Evolutionary conservation across 2,797 vertebrate species (phyloP).

Genomic region (Tauraco hartlaubi): DNA sequence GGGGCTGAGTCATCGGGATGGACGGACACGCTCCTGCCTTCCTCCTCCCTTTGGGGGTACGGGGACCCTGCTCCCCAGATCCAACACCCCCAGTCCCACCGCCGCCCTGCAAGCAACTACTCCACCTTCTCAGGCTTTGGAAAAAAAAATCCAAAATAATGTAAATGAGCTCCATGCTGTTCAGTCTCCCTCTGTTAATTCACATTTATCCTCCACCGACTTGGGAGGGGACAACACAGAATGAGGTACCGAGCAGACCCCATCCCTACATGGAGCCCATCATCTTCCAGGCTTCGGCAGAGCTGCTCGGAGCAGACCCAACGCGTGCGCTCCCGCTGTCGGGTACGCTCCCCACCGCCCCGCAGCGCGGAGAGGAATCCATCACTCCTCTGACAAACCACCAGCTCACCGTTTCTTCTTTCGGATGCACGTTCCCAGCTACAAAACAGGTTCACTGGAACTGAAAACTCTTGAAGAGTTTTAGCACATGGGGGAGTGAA

Average conservation of each 20-base stretch:
- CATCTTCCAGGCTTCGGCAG: background rate
- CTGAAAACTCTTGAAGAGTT: background rate
- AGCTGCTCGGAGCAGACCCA: background rate
- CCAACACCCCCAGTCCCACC: background rate
- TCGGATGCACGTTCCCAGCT: background rate
- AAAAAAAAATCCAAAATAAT: background rate
- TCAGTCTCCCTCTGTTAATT: background rate
- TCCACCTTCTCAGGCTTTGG: background rate
- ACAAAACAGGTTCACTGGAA: background rate
- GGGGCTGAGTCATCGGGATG: background rate
- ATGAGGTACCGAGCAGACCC: background rate
- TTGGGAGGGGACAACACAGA: rapidly evolving
- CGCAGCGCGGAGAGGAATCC: rapidly evolving
- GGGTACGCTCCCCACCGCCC: background rate
- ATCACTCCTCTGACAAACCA: background rate
- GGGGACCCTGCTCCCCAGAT: background rate
- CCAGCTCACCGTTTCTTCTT: background rate
- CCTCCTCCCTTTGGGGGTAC: background rate
- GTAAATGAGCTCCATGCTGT: background rate
- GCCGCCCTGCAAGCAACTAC: background rate
- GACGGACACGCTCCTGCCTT: rapidly evolving
- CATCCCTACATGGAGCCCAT: rapidly evolving
- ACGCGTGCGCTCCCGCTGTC: rapidly evolving
- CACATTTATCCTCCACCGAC: background rate
- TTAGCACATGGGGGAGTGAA: background rate